Evolutionary conservation across 2,113 vertebrate species (phyloP).

Genomic region (Hydropotes inermis): DNA sequence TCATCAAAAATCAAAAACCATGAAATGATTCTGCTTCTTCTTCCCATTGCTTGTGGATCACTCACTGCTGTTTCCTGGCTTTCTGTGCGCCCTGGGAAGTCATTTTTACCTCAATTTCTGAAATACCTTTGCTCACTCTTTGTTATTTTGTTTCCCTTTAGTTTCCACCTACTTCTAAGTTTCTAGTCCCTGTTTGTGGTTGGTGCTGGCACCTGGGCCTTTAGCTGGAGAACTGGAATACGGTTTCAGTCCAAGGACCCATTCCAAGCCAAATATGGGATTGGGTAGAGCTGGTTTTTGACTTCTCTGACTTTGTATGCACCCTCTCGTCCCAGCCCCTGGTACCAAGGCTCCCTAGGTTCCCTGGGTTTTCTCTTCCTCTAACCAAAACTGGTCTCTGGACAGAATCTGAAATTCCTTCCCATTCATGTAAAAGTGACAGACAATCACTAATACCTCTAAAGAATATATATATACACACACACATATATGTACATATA

Average conservation of each 20-base stretch:
- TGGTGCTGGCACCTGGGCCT: neutral
- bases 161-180: neutral
- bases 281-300: neutral
- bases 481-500: no score
- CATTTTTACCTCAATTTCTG: neutral
- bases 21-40: neutral
- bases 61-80: neutral
- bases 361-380: neutral
- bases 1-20: neutral
- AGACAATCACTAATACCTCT: neutral
- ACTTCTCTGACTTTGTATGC: neutral
- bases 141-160: neutral
- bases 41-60: neutral
- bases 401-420: slow-evolving; percentile 1
- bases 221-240: neutral
- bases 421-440: neutral
- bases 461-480: neutral
- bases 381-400: neutral
- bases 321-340: neutral
- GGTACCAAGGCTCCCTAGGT: neutral
- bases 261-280: neutral
- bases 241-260: neutral
- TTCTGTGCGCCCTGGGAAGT: neutral
- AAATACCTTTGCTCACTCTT: neutral
- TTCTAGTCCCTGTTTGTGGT: neutral